phyloP scores from a whole-genome alignment of 2,113 vertebrate species.

The Pachyramphus minor region DNA sequence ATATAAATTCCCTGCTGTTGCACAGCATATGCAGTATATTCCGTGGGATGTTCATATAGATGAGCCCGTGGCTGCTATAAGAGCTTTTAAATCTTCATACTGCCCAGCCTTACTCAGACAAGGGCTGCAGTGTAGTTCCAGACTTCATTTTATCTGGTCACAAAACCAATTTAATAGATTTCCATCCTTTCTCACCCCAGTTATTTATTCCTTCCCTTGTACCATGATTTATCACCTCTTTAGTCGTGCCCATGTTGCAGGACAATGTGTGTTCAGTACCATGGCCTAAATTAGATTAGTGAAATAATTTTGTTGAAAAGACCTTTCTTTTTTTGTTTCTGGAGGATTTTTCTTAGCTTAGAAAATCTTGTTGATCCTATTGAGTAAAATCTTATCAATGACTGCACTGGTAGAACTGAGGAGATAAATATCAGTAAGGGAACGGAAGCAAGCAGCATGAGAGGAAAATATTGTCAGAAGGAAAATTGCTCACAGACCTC shows the following conservation, averaged over 20 bases:
- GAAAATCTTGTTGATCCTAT: background rate
- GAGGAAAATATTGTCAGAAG: background rate
- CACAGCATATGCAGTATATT: background rate
- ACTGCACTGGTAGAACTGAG: background rate
- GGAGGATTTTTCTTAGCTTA: background rate
- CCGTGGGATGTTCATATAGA: background rate
- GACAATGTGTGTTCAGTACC: background rate
- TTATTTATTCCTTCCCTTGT: background rate
- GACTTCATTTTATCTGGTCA: background rate
- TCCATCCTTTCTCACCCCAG: background rate
- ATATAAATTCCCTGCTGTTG: background rate
- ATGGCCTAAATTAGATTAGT: background rate
- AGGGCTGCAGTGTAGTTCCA: background rate
- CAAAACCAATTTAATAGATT: constrained; percentile 4
- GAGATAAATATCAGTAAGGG: background rate
- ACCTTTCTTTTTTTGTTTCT: background rate
- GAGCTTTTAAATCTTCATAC: background rate
- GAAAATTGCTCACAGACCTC: background rate
- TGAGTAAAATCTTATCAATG: background rate
- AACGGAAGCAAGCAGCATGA: background rate
- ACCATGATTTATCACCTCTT: background rate
- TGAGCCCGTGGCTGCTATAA: background rate
- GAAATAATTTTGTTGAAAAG: background rate
- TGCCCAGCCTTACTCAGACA: background rate
- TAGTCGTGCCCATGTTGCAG: rapidly evolving